phyloP scores from a whole-genome alignment of 2,113 vertebrate species.

The Phylloscopus whistleri region DNA sequence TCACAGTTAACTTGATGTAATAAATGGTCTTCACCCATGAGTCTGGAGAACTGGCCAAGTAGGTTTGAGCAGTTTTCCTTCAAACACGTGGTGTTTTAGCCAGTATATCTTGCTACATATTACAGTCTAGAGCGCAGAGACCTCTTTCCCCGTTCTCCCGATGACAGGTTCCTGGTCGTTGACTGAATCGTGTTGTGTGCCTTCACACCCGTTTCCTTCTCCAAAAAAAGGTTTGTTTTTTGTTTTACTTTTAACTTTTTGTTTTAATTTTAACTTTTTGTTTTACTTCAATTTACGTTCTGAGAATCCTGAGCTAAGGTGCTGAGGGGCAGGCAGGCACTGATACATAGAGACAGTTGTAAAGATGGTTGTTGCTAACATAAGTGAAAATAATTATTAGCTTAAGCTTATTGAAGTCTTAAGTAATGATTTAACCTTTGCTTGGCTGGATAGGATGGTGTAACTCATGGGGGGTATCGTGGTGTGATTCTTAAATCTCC shows the following conservation, averaged over 20 bases:
- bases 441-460: background rate
- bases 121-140: conserved; percentile 56
- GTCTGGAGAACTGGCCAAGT: conserved; percentile 54
- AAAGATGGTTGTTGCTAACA: background rate
- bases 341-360: background rate
- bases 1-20: conserved; percentile 35
- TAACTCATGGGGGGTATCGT: background rate
- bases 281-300: background rate
- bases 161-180: conserved; percentile 70
- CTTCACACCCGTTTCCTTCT: conserved; percentile 65
- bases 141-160: conserved; percentile 66
- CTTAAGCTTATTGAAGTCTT: background rate
- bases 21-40: conserved; percentile 36
- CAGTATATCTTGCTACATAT: conserved; percentile 51
- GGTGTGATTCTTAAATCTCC: background rate
- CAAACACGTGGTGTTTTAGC: conserved; percentile 59
- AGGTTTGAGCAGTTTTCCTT: conserved; percentile 58
- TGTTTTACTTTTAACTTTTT: conserved; percentile 41
- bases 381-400: background rate
- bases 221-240: conserved; percentile 68
- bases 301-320: background rate
- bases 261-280: conserved; percentile 4
- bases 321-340: background rate
- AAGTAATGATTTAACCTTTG: background rate
- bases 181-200: conserved; percentile 66